phyloP scores from a whole-genome alignment of 2,797 vertebrate genomes.

The Sphenopsis melanotis region DNA sequence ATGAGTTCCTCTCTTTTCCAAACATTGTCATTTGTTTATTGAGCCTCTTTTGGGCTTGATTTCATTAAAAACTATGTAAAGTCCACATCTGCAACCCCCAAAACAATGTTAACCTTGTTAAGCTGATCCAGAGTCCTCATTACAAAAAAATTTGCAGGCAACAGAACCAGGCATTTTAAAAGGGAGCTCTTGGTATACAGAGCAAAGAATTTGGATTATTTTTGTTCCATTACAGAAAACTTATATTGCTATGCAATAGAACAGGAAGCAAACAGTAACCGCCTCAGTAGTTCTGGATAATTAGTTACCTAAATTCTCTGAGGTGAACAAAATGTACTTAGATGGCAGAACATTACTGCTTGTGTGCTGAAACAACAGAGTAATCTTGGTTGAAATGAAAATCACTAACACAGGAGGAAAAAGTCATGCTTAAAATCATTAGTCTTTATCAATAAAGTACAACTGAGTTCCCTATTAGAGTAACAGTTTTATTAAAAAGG shows the following conservation, averaged over 20 bases:
- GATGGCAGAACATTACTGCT: slow-evolving; percentile 61
- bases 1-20: slow-evolving; percentile 81
- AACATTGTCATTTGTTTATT: slow-evolving; percentile 86
- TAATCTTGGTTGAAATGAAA: slow-evolving; percentile 72
- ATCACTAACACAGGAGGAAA: slow-evolving; percentile 73
- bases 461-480: slow-evolving; percentile 75
- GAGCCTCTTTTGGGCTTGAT: slow-evolving; percentile 79
- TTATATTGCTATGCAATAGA: slow-evolving; percentile 67
- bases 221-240: slow-evolving; percentile 73
- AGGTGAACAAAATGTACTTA: slow-evolving; percentile 72
- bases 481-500: slow-evolving; percentile 76
- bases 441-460: slow-evolving; percentile 75
- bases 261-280: slow-evolving; percentile 68
- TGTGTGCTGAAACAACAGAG: slow-evolving; percentile 67
- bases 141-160: slow-evolving; percentile 72
- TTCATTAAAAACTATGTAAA: slow-evolving; percentile 80
- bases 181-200: slow-evolving; percentile 62
- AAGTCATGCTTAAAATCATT: slow-evolving; percentile 74
- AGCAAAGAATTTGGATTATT: slow-evolving; percentile 73
- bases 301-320: slow-evolving; percentile 76
- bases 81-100: slow-evolving; percentile 79
- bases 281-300: slow-evolving; percentile 75
- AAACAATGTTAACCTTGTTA: slow-evolving; percentile 82
- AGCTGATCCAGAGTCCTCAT: slow-evolving; percentile 73
- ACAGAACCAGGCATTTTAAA: slow-evolving; percentile 64